phyloP scores from a whole-genome alignment of 1,140 invertebrate species.

The Zophobas morio region DNA sequence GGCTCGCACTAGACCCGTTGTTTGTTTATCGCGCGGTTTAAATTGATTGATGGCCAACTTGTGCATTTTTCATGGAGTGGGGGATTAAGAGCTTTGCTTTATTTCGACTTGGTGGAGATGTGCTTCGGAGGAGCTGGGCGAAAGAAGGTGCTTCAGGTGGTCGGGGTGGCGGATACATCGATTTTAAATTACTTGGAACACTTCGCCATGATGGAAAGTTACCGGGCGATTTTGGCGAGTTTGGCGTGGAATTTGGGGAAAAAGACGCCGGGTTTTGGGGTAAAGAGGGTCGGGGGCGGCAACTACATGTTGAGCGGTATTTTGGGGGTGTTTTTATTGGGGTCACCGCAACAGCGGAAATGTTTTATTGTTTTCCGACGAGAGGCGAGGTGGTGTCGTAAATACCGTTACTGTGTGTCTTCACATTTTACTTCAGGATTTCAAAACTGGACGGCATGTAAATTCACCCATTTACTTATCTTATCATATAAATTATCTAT shows the following conservation, averaged over 20 bases:
- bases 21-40: conserved; percentile 61
- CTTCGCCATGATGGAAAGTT: conserved; percentile 52
- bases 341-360: background rate
- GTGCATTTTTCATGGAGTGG: conserved; percentile 51
- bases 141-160: background rate
- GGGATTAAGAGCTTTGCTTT: conserved; percentile 45
- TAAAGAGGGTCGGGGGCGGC: background rate
- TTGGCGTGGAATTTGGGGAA: conserved; percentile 24
- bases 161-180: background rate
- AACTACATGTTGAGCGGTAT: too few species aligned
- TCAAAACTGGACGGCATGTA: too few species aligned
- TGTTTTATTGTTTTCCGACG: background rate
- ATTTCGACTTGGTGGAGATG: background rate
- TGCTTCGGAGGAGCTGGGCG: background rate
- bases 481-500: too few species aligned
- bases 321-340: background rate
- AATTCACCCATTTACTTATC: too few species aligned
- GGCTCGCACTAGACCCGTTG: conserved; percentile 46
- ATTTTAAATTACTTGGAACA: conserved; percentile 36
- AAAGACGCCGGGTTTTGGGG: background rate
- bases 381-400: background rate
- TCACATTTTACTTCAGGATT: too few species aligned
- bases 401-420: too few species aligned
- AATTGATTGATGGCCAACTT: conserved; percentile 60
- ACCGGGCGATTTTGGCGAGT: conserved; percentile 39